These are phyloP conservation scores for Himantopus leucocephalus DNA, from an alignment of 2,113 vertebrate genomes.

Conservation along the genomic window DNA sequence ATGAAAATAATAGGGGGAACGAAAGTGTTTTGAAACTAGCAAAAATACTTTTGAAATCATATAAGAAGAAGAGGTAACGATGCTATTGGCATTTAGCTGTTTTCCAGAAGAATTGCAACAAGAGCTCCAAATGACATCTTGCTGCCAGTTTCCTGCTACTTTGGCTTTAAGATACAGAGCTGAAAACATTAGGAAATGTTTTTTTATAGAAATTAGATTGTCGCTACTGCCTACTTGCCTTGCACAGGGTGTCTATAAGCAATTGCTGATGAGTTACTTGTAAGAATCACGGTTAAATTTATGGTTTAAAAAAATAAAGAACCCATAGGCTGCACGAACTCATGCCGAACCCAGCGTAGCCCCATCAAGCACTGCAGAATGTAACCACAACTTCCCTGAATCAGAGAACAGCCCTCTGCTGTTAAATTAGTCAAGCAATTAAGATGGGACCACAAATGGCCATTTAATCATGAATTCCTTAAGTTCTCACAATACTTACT, in stretches of 20 bases:
- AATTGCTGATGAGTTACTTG: neutral
- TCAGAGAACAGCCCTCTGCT: neutral
- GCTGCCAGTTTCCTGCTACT: neutral
- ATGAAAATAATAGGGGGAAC: neutral
- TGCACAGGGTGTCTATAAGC: neutral
- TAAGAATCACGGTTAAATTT: neutral
- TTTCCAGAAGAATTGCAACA: neutral
- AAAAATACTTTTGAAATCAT: neutral
- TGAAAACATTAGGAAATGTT: neutral
- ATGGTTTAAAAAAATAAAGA: neutral
- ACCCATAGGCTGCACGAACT: neutral
- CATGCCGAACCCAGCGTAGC: neutral
- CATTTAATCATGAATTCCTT: neutral
- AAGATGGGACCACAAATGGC: neutral
- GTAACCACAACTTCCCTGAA: neutral
- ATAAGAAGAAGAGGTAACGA: neutral
- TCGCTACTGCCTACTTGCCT: neutral
- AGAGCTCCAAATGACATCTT: neutral
- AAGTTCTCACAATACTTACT: constrained; percentile 75
- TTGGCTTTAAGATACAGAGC: neutral
- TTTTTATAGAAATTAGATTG: neutral
- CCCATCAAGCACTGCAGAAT: neutral
- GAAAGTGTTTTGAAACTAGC: neutral
- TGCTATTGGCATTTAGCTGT: neutral
- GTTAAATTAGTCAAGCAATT: neutral